These are phyloP conservation scores for Steinernema khuongi DNA, from an alignment of 1,140 invertebrate genomes.

Conservation along the genomic window DNA sequence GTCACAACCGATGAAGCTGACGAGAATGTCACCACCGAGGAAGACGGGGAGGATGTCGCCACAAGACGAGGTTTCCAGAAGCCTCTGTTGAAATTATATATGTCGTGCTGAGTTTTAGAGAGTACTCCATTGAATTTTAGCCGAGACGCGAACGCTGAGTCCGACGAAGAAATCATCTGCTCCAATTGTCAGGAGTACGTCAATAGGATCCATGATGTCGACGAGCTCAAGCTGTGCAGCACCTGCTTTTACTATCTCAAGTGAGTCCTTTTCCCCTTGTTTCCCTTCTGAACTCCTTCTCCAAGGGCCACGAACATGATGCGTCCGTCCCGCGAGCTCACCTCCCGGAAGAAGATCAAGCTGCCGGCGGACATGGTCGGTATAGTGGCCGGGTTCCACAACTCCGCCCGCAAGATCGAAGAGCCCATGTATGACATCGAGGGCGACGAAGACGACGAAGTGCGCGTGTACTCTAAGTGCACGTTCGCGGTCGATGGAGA, in stretches of 20 bases:
- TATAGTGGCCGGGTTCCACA: neutral
- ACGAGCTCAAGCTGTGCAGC: neutral
- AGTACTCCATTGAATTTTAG: too few species aligned
- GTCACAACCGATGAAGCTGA: too few species aligned
- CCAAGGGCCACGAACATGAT: neutral
- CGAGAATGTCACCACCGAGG: too few species aligned
- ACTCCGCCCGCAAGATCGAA: neutral
- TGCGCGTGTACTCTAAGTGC: neutral
- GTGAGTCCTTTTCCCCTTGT: neutral
- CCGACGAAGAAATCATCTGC: neutral
- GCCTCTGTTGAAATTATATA: too few species aligned
- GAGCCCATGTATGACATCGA: neutral
- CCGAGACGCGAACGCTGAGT: neutral
- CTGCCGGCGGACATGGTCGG: neutral
- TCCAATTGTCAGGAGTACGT: conserved; percentile 1
- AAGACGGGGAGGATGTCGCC: too few species aligned
- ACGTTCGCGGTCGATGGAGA: neutral
- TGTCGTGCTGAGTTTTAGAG: too few species aligned
- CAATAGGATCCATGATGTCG: neutral
- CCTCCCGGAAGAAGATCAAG: neutral
- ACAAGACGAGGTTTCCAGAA: too few species aligned
- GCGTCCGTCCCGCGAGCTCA: neutral
- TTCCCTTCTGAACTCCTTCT: neutral
- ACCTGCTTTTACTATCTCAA: neutral
- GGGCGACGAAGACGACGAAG: neutral